phyloP scores from a whole-genome alignment of 1,140 invertebrate species.

The Tigriopus japonicus region DNA sequence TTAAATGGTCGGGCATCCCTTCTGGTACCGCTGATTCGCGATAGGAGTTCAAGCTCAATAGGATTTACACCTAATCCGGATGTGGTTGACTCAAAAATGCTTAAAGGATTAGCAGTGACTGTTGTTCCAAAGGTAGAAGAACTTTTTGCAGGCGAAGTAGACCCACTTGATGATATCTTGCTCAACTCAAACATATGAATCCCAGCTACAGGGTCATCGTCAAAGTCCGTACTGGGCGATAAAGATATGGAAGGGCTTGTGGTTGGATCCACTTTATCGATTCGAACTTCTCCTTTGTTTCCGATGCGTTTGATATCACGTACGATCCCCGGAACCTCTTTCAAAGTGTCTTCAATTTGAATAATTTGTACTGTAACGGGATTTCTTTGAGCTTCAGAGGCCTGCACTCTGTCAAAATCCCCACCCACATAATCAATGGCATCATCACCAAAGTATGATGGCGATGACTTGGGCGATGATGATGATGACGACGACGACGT shows the following conservation, averaged over 20 bases:
- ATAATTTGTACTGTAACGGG: neutral
- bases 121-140: too few species aligned
- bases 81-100: too few species aligned
- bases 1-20: neutral
- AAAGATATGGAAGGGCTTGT: too few species aligned
- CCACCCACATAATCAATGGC: slow-evolving; percentile 13
- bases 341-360: neutral
- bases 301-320: neutral
- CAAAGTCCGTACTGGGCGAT: too few species aligned
- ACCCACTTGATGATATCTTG: too few species aligned
- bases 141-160: too few species aligned
- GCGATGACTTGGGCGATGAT: neutral
- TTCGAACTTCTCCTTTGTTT: neutral
- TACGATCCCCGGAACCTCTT: neutral
- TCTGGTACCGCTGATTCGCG: neutral
- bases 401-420: slow-evolving; percentile 9
- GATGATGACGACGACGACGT: too few species aligned
- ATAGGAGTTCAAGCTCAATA: neutral
- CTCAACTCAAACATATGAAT: too few species aligned
- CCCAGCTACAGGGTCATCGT: too few species aligned
- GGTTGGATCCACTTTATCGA: neutral
- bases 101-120: too few species aligned
- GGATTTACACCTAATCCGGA: neutral
- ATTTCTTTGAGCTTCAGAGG: neutral
- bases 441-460: neutral